Conservation (phyloP, 2,797 vertebrate species). For the Phoeniculus purpureus region DNA sequence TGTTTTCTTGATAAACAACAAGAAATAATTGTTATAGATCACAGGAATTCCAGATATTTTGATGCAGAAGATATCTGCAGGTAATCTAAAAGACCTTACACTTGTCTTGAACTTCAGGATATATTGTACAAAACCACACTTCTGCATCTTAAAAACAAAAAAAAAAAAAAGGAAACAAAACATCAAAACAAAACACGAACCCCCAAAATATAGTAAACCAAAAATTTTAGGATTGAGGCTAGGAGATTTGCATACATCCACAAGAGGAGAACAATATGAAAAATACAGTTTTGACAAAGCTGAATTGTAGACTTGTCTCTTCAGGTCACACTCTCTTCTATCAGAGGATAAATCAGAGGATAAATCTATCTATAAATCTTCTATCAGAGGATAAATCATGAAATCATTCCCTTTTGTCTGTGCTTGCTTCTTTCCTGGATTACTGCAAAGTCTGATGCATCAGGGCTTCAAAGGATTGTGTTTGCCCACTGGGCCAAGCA, state of each 20-base stretch:
- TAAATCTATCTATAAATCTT: too few species aligned
- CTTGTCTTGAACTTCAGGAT: not conserved
- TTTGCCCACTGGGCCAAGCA: not conserved
- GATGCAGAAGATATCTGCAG: slow-evolving; percentile 90
- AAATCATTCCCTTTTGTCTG: not conserved
- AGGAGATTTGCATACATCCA: not conserved
- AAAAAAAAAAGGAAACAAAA: not conserved
- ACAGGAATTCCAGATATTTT: slow-evolving; percentile 86
- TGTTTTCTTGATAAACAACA: slow-evolving; percentile 95
- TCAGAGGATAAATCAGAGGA: not conserved
- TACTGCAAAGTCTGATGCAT: not conserved
- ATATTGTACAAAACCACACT: not conserved
- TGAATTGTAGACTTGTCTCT: not conserved
- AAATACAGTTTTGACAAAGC: not conserved
- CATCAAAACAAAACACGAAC: not conserved
- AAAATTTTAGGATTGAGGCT: not conserved
- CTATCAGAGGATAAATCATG: not conserved
- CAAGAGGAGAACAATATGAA: not conserved
- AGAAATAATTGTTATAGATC: slow-evolving; percentile 92
- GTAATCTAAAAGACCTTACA: slow-evolving; percentile 71
- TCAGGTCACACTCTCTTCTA: not conserved
- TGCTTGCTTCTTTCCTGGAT: not conserved
- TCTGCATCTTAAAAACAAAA: not conserved
- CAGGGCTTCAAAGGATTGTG: not conserved
- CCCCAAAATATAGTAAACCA: not conserved